Percentiles rank a stretch among this genome's conserved stretches.
phyloP scores from a whole-genome alignment of 2,797 vertebrate species.

The Protonibea diacanthus region DNA sequence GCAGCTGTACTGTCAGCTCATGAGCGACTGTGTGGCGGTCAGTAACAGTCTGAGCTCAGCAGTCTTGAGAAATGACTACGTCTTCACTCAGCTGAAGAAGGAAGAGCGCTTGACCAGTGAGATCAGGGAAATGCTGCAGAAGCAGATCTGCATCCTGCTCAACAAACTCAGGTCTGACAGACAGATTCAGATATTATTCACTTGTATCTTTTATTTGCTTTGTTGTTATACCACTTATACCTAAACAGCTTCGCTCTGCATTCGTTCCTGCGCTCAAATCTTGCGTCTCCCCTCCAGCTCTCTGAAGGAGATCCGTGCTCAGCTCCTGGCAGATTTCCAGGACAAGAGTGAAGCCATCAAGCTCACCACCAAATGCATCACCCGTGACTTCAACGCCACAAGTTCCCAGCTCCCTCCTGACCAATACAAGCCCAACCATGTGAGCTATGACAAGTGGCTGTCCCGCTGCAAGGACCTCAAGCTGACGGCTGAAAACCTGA shows the following conservation, averaged over 20 bases:
- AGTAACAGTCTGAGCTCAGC: background rate
- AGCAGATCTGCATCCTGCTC: conserved; percentile 28
- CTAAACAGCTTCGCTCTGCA: background rate
- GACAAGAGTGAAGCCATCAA: conserved; percentile 51
- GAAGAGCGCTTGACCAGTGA: conserved; percentile 32
- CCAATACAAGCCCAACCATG: conserved; percentile 24
- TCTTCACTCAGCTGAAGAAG: conserved; percentile 26
- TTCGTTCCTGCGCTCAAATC: background rate
- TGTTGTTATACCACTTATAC: background rate
- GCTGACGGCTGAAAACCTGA: conserved; percentile 3
- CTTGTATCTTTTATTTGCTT: background rate
- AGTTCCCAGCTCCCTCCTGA: background rate
- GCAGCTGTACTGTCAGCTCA: conserved; percentile 35
- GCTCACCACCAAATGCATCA: conserved; percentile 47
- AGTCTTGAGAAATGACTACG: background rate
- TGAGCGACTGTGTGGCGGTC: conserved; percentile 33
- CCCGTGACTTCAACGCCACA: background rate
- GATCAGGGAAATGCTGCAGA: conserved; percentile 39
- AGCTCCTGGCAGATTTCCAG: conserved; percentile 33
- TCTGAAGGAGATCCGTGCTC: conserved; percentile 29
- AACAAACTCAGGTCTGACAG: conserved; percentile 31
- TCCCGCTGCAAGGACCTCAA: conserved; percentile 38
- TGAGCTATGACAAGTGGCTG: conserved; percentile 48
- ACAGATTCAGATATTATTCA: background rate
- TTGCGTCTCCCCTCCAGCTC: conserved; percentile 17